Conservation (phyloP, 1,140 invertebrate species). For the Atta colombica region DNA sequence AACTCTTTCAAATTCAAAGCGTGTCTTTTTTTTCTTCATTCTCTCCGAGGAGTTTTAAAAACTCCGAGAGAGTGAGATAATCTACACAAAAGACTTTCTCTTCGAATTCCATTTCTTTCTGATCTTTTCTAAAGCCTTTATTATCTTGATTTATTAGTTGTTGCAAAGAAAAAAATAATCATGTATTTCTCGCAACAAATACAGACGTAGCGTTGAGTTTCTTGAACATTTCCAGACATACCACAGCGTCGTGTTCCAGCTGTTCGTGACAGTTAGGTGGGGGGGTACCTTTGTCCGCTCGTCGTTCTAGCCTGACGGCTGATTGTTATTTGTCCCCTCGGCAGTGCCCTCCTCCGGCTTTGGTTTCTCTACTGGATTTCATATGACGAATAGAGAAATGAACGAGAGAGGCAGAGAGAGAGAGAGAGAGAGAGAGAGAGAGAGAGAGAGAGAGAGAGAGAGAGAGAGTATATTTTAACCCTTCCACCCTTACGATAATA, state of each 20-base stretch:
- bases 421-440: neutral
- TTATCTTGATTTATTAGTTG: neutral
- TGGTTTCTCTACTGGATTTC: constrained; percentile 28
- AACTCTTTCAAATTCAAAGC: neutral
- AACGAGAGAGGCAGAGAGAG: neutral
- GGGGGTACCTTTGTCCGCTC: constrained; percentile 44
- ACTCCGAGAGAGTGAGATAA: neutral
- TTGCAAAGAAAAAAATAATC: neutral
- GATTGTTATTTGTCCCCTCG: constrained; percentile 48
- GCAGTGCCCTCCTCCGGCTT: constrained; percentile 16
- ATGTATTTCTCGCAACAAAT: neutral
- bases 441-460: neutral
- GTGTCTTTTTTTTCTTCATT: neutral
- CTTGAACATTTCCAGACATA: neutral
- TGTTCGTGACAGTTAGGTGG: constrained; percentile 55
- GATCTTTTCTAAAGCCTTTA: neutral
- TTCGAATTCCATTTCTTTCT: neutral
- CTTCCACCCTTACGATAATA: constrained; percentile 7
- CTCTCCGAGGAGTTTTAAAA: too few relatives aligned
- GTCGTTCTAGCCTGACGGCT: constrained; percentile 21
- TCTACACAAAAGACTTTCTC: neutral
- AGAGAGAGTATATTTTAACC: constrained; percentile 3
- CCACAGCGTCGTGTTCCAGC: constrained; percentile 42
- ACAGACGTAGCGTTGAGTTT: neutral
- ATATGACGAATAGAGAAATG: neutral